phyloP scores from a whole-genome alignment of 2,797 vertebrate species.

The Calcarius lapponicus region DNA sequence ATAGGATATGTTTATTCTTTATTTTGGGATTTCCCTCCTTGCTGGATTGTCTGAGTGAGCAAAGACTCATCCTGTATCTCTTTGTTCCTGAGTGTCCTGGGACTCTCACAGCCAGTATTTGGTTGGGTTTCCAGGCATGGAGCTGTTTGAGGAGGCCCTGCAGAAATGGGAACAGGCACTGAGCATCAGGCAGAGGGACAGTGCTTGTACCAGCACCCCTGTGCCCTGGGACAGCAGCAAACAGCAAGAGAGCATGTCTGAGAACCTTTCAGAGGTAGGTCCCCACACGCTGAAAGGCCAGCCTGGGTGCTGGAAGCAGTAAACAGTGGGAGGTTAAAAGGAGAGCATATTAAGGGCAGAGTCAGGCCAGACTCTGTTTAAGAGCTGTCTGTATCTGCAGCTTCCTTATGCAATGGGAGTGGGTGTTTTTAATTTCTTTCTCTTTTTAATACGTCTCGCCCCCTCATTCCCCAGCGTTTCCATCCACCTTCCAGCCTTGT shows the following conservation, averaged over 20 bases:
- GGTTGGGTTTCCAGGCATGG: conserved; percentile 84
- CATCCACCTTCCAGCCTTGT: conserved; percentile 11
- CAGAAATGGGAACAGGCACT: conserved; percentile 96
- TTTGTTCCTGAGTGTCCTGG: background rate
- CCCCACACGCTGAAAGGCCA: background rate
- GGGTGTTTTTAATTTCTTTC: conserved; percentile 38
- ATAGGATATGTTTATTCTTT: background rate
- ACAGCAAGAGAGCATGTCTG: conserved; percentile 61
- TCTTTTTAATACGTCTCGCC: conserved; percentile 51
- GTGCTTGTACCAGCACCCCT: conserved; percentile 71
- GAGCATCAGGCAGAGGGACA: conserved; percentile 84
- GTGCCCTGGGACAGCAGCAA: conserved; percentile 63
- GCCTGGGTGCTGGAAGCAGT: background rate
- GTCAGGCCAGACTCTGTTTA: conserved; percentile 30
- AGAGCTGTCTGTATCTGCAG: conserved; percentile 30
- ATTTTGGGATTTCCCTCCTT: background rate
- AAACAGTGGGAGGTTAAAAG: background rate
- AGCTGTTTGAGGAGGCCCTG: conserved; percentile 96
- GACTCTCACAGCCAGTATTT: background rate
- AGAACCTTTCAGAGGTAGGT: conserved; percentile 71
- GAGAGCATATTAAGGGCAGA: conserved; percentile 27
- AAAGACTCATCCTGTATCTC: background rate
- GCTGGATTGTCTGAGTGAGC: background rate
- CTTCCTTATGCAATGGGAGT: conserved; percentile 36
- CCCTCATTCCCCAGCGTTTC: conserved; percentile 31